A percentile compares a stretch with the other conserved stretches of the same genome.
Evolutionary conservation across 2,888 invertebrate genomes (phyloP).

Genomic region (Noctua janthina): DNA sequence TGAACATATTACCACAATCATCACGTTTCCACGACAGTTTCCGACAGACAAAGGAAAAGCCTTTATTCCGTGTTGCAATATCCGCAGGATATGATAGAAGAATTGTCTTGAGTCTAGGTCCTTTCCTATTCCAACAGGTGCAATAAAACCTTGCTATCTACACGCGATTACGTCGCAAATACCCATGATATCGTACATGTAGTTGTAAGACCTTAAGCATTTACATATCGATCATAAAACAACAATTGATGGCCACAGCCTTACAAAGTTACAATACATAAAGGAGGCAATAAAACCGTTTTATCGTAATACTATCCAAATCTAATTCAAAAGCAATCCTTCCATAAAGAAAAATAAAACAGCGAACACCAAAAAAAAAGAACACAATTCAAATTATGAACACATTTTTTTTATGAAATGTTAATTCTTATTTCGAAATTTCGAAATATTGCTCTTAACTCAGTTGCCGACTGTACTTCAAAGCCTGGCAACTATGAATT

Average conservation of each 20-base stretch:
- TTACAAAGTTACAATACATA: slow-evolving; percentile 20
- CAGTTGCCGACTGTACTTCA: slow-evolving; percentile 24
- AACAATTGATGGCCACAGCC: slow-evolving; percentile 53
- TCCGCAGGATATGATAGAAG: slow-evolving; percentile 37
- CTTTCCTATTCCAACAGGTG: slow-evolving; percentile 30
- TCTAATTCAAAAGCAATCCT: neutral
- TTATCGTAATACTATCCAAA: slow-evolving; percentile 10
- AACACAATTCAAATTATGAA: slow-evolving; percentile 2
- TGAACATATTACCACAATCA: neutral
- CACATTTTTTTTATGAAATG: neutral
- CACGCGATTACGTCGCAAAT: neutral
- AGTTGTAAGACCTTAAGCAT: slow-evolving; percentile 50
- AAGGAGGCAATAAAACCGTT: slow-evolving; percentile 26
- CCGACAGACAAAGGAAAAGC: slow-evolving; percentile 18
- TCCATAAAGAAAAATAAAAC: neutral
- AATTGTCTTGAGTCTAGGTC: slow-evolving; percentile 9
- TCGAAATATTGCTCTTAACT: slow-evolving; percentile 2
- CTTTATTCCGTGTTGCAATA: slow-evolving; percentile 11
- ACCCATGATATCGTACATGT: slow-evolving; percentile 41
- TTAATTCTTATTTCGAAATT: neutral
- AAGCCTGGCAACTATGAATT: slow-evolving; percentile 29
- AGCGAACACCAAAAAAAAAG: neutral
- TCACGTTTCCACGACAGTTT: neutral
- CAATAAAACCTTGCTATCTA: slow-evolving; percentile 55
- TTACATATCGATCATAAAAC: slow-evolving; percentile 57